Evolutionary conservation across 30 jellyfish, hydroid and myxozoan species (phyloP), one percentile per base, ranked within the genome.

Genomic region (Aurelia sp.): DNA sequence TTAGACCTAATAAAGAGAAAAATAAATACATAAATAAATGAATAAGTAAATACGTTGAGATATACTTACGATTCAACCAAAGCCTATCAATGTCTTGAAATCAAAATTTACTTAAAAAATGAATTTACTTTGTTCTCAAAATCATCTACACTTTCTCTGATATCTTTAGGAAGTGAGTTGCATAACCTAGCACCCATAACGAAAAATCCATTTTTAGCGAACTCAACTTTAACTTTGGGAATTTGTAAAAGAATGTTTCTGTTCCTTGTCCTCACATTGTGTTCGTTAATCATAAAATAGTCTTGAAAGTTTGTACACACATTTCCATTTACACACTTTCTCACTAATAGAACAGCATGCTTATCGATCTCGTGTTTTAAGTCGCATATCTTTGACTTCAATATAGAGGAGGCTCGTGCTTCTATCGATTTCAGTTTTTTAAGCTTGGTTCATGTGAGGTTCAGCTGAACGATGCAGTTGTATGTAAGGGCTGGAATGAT

Each of bases 131-230:
- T n/a, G n/a, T n/a, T n/a, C n/a, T n/a, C n/a, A n/a, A n/a, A n/a
- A n/a, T n/a, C n/a, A n/a, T n/a, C n/a, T n/a, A n/a, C n/a, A n/a
- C n/a, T n/a, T n/a, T n/a, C n/a, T n/a, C n/a, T n/a, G n/a, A n/a
- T n/a, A n/a, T n/a, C n/a, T n/a, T n/a, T n/a, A n/a, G 94, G 90
- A 19, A 72, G 82, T n/a, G 85, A 73, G 89, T 85, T 85, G 76
- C 80, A 88, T 51, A 88, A 63, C 80, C 86, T 88, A 6, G 92
- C 92, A 31, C 97, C 92, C 92, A 79, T 79, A 69, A 61, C 67
- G 88, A 88, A 78, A 72, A 78, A 88, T 47, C 88, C 97, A 38
- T 63, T 55, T 75, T 67, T 79, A 7, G 97, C 92, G 58, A 67
- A 67, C 67, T 79, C 92, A 4, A 78, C 78, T 63, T 72, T 68